Conservation (phyloP, 1,140 invertebrate species). For the Lanistes nyassanus region DNA sequence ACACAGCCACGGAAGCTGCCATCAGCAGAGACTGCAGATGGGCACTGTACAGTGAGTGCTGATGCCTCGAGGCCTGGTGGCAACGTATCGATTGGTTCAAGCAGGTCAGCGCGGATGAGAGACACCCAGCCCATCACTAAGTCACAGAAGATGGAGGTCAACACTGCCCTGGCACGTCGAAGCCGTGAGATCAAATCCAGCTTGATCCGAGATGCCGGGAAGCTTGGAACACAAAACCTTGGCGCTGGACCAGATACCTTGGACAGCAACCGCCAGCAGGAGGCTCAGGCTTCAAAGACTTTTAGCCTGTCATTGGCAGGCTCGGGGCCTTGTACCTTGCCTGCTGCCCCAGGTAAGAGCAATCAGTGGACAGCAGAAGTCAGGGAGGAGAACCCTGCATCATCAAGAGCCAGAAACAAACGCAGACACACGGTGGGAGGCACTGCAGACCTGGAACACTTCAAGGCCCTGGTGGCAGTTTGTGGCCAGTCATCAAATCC, state of each 20-base stretch:
- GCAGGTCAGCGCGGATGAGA: too few species aligned
- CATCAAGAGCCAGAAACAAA: slow-evolving; percentile 36
- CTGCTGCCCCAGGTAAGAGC: slow-evolving; percentile 9
- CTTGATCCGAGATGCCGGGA: not conserved
- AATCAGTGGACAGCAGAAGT: not conserved
- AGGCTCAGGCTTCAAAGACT: not conserved
- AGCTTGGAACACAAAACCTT: not conserved
- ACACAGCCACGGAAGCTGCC: slow-evolving; percentile 31
- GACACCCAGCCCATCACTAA: slow-evolving; percentile 37
- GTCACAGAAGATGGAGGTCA: slow-evolving; percentile 44
- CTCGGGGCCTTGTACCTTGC: not conserved
- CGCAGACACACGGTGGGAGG: slow-evolving; percentile 91
- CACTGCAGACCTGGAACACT: slow-evolving; percentile 83
- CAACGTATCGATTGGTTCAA: not conserved
- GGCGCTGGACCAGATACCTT: too few species aligned
- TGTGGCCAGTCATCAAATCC: slow-evolving; percentile 51
- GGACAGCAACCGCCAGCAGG: too few species aligned
- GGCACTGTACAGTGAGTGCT: not conserved
- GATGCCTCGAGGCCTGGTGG: slow-evolving; percentile 9
- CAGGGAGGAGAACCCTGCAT: too few species aligned
- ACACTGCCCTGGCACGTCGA: slow-evolving; percentile 24
- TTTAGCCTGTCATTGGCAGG: not conserved
- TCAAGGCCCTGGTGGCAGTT: slow-evolving; percentile 69
- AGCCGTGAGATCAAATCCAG: not conserved
- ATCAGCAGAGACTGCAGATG: slow-evolving; percentile 7